Evolutionary conservation across 1,140 invertebrate species (phyloP), one percentile per base, ranked within the genome.

Genomic region (Drosophila suzukii): DNA sequence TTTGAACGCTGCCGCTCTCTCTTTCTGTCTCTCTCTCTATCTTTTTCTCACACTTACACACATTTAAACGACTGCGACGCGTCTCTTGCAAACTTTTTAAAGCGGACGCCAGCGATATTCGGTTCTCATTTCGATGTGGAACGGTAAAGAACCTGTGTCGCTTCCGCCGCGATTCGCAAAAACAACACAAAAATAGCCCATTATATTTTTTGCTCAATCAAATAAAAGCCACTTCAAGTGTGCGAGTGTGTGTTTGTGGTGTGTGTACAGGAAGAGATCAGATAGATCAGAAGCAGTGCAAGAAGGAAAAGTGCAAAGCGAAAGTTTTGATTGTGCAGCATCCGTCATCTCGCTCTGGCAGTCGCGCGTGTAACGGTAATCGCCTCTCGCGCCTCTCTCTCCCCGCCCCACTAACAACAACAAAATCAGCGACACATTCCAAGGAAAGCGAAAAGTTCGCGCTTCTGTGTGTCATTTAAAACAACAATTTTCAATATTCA

Each of bases 251-350:
- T 70, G 27, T 27, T 27, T 27, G 27, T 27, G 27, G 27, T 66
- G n/a, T 71, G 75, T 75, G 61, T 50, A 65, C 80, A 84, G 80
- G 70, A 83, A 80, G 63, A 84, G 66, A 84, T 84, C 72, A 20
- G 27, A 71, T 81, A 67, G 82, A 61, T 75, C 85, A 86, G 81
- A 81, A 57, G 53, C 54, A 46, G 39, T 76, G 66, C 70, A 61
- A 38, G 38, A 76, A 86, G 83, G 83, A 86, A 86, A 86, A 86
- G 75, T 89, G 79, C 71, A 86, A 88, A 86, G 83, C 84, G 83
- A 86, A 86, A 86, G 83, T 86, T 63, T 82, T 62, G 60, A 65
- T 76, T 78, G 67, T 81, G 55, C 60, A 75, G 63, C 79, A 80
- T 81, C 67, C 67, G 53, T 20, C 38, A 65, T 58, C 66, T 58